Evolutionary conservation across 2,797 vertebrate species (phyloP).

Genomic region (Artibeus jamaicensis): DNA sequence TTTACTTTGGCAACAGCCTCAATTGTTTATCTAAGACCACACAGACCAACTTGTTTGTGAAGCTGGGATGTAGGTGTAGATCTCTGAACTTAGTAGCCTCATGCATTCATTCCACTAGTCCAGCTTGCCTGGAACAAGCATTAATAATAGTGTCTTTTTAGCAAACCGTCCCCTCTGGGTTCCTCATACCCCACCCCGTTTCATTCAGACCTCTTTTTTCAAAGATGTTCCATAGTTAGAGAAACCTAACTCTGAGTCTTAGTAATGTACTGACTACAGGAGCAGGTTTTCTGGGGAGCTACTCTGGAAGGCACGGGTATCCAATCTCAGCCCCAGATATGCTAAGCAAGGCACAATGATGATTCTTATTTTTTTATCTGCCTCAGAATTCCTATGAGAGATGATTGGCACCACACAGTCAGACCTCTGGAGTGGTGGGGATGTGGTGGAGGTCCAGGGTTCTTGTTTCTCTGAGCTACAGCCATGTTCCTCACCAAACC

Average conservation of each 20-base stretch:
- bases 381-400: background rate
- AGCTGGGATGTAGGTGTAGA: background rate
- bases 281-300: background rate
- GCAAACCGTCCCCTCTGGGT: background rate
- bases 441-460: background rate
- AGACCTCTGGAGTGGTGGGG: background rate
- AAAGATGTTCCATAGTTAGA: background rate
- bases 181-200: background rate
- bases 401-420: background rate
- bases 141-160: background rate
- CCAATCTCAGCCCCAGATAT: background rate
- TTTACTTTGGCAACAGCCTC: background rate
- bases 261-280: background rate
- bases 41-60: background rate
- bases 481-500: background rate
- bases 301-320: background rate
- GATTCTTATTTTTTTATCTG: background rate
- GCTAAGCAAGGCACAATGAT: background rate
- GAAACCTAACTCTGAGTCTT: slow-evolving; percentile 4
- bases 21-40: background rate
- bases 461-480: background rate
- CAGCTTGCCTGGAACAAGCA: background rate
- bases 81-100: background rate
- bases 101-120: background rate
- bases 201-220: background rate